Conservation (phyloP, 2,113 vertebrate species). For the Mus pahari region DNA sequence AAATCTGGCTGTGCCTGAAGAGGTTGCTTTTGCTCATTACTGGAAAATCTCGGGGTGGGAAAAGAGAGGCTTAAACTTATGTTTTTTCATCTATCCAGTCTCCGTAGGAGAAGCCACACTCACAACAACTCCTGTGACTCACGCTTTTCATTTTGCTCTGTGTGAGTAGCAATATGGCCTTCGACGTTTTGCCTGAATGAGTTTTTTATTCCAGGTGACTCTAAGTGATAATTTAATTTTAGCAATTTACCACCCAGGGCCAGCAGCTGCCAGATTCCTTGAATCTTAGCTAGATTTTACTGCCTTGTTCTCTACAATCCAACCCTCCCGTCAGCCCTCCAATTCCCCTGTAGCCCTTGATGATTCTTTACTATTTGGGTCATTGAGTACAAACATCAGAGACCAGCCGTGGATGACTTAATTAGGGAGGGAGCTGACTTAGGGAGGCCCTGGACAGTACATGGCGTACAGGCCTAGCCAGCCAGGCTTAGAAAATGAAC, state of each 20-base stretch:
- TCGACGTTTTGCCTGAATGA: constrained; percentile 38
- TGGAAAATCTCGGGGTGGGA: not conserved
- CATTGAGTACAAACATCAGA: not conserved
- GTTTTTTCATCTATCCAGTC: not conserved
- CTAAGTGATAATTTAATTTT: not conserved
- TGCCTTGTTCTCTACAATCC: not conserved
- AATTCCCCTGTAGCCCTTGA: not conserved
- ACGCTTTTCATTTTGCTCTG: constrained; percentile 2
- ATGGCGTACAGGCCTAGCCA: not conserved
- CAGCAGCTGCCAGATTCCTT: not conserved
- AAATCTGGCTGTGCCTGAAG: constrained; percentile 20
- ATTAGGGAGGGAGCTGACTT: not conserved
- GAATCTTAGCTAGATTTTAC: not conserved
- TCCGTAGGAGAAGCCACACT: constrained; percentile 25
- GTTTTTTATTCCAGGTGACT: constrained; percentile 11
- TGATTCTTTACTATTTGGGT: not conserved
- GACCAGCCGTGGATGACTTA: not conserved
- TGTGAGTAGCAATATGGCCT: not conserved
- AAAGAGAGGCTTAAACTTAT: not conserved
- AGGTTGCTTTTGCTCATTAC: not conserved
- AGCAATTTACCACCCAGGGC: not conserved
- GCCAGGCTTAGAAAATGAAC: not conserved
- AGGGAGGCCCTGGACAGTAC: not conserved
- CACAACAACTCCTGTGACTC: not conserved
- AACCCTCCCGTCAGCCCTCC: not conserved